These are phyloP conservation scores for Lochmaea capreae DNA, from an alignment of 2,888 invertebrate species.

Conservation along the genomic window DNA sequence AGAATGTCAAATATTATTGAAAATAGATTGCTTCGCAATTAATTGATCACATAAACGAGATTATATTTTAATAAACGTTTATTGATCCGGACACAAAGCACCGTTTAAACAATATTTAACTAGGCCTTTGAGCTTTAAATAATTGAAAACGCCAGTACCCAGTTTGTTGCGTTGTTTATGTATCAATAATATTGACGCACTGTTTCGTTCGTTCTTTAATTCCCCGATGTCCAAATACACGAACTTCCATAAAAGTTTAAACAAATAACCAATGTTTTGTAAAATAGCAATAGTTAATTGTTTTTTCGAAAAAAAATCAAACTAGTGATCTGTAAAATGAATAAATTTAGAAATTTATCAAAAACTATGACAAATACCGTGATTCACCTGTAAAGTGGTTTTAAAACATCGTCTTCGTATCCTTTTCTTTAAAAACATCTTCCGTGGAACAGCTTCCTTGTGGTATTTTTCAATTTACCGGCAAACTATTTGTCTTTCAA, in stretches of 20 bases:
- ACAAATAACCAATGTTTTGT: background rate
- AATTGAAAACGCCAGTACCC: conserved; percentile 15
- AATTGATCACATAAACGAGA: background rate
- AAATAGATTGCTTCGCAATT: background rate
- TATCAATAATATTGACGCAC: background rate
- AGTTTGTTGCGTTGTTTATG: conserved; percentile 5
- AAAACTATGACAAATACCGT: no score
- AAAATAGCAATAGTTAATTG: background rate
- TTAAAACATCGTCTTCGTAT: no score
- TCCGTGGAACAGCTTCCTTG: no score
- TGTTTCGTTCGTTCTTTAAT: background rate
- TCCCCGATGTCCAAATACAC: background rate
- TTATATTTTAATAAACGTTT: conserved; percentile 1
- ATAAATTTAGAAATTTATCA: no score
- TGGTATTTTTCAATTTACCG: no score
- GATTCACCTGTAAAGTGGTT: no score
- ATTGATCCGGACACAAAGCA: conserved; percentile 7
- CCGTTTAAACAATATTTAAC: conserved; percentile 24
- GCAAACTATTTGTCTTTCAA: no score
- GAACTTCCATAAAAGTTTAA: background rate
- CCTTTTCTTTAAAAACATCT: no score
- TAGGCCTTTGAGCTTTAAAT: conserved; percentile 30
- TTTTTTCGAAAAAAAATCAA: no score
- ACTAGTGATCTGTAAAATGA: no score
- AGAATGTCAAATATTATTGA: background rate